Percentiles rank a stretch among this genome's conserved stretches.
These are phyloP conservation scores for Lithophane socia DNA, from an alignment of 2,888 invertebrate genomes.

Conservation along the genomic window DNA sequence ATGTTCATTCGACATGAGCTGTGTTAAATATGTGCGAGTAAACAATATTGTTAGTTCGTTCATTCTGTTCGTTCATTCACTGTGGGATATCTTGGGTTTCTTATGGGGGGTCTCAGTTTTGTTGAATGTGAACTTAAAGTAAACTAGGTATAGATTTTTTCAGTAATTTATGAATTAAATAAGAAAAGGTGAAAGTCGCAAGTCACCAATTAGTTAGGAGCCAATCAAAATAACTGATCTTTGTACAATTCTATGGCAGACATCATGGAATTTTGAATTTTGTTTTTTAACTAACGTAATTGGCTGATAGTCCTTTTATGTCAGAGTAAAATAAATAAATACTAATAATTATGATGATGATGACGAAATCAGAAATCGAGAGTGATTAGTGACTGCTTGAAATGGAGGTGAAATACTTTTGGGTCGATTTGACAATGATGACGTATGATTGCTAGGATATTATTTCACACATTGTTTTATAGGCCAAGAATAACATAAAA, in stretches of 20 bases:
- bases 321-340: neutral
- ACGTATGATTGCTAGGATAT: neutral
- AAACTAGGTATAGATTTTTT: neutral
- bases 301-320: accelerated
- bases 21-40: constrained; percentile 19
- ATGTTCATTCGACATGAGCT: constrained; percentile 32
- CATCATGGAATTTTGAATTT: neutral
- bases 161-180: neutral
- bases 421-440: neutral
- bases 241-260: neutral
- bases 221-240: neutral
- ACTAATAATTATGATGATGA: neutral
- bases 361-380: neutral
- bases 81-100: neutral
- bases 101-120: neutral
- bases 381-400: neutral
- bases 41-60: constrained; percentile 9
- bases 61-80: constrained; percentile 5
- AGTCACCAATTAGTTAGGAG: neutral
- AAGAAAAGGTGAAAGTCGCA: neutral
- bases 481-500: no score
- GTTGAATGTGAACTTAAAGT: neutral
- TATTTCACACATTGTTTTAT: neutral
- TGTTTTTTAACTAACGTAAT: no score
- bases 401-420: neutral